These are phyloP conservation scores for Napeogenes inachia DNA, from an alignment of 2,888 invertebrate species.

Conservation along the genomic window DNA sequence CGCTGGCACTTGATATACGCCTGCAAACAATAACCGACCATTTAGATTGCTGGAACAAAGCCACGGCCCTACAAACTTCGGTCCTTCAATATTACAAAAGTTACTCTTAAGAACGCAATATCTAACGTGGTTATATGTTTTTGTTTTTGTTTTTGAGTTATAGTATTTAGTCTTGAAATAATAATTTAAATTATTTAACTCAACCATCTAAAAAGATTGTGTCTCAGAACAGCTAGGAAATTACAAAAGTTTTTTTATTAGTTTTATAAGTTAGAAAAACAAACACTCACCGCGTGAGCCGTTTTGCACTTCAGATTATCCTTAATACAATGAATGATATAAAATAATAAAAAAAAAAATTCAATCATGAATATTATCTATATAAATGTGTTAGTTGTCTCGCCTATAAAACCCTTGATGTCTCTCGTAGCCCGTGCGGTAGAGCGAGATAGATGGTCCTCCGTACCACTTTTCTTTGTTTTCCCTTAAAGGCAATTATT, in stretches of 20 bases:
- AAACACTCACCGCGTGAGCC: too few relatives aligned
- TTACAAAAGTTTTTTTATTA: too few relatives aligned
- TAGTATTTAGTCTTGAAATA: too few relatives aligned
- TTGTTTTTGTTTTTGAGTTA: background rate
- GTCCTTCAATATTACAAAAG: conserved; percentile 64
- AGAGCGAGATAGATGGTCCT: conserved; percentile 13
- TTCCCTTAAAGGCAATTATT: conserved; percentile 18
- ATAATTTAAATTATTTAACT: too few relatives aligned
- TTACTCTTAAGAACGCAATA: conserved; percentile 51
- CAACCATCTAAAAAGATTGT: too few relatives aligned
- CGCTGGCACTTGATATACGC: conserved; percentile 29
- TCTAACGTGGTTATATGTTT: conserved; percentile 38
- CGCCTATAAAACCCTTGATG: background rate
- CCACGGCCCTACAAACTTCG: conserved; percentile 51
- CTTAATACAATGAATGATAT: background rate
- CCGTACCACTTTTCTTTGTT: conserved; percentile 7
- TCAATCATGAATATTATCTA: too few relatives aligned
- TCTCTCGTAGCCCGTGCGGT: conserved; percentile 17
- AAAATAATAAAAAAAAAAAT: background rate
- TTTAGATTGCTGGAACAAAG: conserved; percentile 41
- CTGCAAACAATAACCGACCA: conserved; percentile 34
- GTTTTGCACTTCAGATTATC: too few relatives aligned
- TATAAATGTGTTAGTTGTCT: background rate
- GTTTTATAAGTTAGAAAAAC: too few relatives aligned
- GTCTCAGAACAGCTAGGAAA: too few relatives aligned